A percentile compares a stretch with the other conserved stretches of the same genome.
Conservation (phyloP, 2,797 vertebrate species). For the Gallinago stenura region DNA sequence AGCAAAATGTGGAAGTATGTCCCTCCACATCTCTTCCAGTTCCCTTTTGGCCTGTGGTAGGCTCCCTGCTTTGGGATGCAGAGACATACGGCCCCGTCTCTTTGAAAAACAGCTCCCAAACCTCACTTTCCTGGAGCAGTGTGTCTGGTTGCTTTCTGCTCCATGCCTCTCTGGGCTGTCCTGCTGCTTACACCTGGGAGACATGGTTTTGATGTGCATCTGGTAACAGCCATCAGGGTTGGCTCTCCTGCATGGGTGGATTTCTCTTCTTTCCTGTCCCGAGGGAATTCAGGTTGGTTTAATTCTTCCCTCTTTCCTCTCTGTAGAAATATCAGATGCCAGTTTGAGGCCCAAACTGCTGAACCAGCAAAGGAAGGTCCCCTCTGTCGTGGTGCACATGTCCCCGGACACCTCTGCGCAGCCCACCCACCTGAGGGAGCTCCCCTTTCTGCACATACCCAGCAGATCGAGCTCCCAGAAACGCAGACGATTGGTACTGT, state of each 20-base stretch:
- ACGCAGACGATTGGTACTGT: slow-evolving; percentile 42
- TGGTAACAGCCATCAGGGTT: neutral
- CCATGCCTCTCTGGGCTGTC: neutral
- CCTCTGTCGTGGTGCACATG: neutral
- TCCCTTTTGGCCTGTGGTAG: neutral
- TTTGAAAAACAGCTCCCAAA: neutral
- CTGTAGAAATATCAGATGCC: slow-evolving; percentile 10
- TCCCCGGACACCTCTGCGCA: neutral
- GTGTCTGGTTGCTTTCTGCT: neutral
- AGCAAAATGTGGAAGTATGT: neutral
- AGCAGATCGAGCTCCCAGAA: slow-evolving; percentile 32
- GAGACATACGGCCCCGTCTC: neutral
- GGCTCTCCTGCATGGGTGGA: rapidly evolving
- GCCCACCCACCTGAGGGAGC: neutral
- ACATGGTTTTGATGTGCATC: neutral
- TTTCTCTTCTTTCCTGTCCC: neutral
- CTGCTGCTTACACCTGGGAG: neutral
- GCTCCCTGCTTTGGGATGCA: neutral
- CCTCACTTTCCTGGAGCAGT: neutral
- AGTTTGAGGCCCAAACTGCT: slow-evolving; percentile 10
- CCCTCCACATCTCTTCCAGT: neutral
- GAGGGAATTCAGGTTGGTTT: neutral
- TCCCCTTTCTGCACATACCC: neutral
- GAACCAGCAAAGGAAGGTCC: neutral
- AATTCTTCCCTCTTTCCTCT: neutral